phyloP scores from a whole-genome alignment of 2,888 invertebrate species.

The Eupithecia centaureata region DNA sequence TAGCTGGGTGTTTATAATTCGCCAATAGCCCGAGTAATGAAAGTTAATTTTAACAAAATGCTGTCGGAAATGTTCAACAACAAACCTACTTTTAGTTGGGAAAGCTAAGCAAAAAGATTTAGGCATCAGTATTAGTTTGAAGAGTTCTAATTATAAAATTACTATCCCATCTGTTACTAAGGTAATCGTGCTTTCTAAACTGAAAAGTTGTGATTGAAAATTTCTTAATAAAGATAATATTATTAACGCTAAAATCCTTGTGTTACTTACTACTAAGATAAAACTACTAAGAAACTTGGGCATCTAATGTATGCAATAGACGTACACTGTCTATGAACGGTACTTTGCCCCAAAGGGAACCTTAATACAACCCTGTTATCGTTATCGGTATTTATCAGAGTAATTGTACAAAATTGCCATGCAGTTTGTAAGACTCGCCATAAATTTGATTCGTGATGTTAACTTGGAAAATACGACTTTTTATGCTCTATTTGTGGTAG shows the following conservation, averaged over 20 bases:
- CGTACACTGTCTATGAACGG: too few relatives aligned
- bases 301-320: too few relatives aligned
- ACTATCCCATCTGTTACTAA: background rate
- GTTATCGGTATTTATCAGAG: slow-evolving; percentile 38
- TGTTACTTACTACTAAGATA: too few relatives aligned
- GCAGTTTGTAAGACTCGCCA: slow-evolving; percentile 36
- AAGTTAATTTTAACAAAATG: background rate
- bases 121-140: too few relatives aligned
- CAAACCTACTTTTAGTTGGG: too few relatives aligned
- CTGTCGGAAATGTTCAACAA: background rate
- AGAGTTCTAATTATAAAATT: background rate
- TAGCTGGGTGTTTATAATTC: background rate
- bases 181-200: background rate
- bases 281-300: too few relatives aligned
- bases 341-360: background rate
- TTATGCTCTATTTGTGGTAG: slow-evolving; percentile 29
- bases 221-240: too few relatives aligned
- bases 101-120: background rate
- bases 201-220: background rate
- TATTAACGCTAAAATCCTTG: too few relatives aligned
- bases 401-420: slow-evolving; percentile 57
- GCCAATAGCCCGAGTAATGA: background rate
- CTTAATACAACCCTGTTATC: slow-evolving; percentile 19
- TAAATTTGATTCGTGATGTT: slow-evolving; percentile 40
- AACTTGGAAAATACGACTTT: slow-evolving; percentile 37